Base-by-base conservation (phyloP, 2,888 invertebrate genomes). In the Drosophila subquinaria region DNA sequence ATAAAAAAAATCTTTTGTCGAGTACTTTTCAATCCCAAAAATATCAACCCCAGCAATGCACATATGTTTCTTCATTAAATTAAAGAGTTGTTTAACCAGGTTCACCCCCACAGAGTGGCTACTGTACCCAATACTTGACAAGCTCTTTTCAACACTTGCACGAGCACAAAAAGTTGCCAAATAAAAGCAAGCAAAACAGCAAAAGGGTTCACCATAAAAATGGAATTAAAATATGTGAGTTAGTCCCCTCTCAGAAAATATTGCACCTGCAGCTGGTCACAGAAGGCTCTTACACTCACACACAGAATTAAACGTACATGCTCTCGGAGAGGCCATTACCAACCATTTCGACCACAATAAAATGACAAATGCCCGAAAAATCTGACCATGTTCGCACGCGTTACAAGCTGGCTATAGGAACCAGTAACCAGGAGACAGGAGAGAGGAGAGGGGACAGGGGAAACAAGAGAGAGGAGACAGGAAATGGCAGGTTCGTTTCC, bases 341-440 rank as follows among this genome's bases (percentile, higher is more conserved):
- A 73, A 83, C 78, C 79, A 76, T 83, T 86, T 79, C 70, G 74
- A 77, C 85, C 84, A 86, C 85, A 86, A 86, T 86, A 88, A 86
- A 86, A 86, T 88, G 89, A 86, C 87, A 86, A 86, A 88, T 86
- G 84, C 79, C 81, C 76, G 66, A 88, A 88, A 86, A 87, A 86
- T 88, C 84, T 77, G 73, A 62, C 66, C 88, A 87, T 88, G 81
- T 83, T 82, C 85, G 68, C 69, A 76, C 79, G 84, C 82, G 66
- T 76, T 76, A 60, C 56, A 45, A 42, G 47, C 63, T 56, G 52
- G 36, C 59, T 10, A 23, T 43, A 53, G 45, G 30, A 40, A 33
- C 2, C 55, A 55, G 30, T 8, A 55, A 8, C 0, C 35, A 51
- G n/a, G 51, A 20, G 20, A 4, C 4, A 47, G 27, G n/a, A 8